These are phyloP conservation scores for Forbesichthys papilliferus DNA, from an alignment of 2,113 vertebrate genomes.

Conservation along the genomic window DNA sequence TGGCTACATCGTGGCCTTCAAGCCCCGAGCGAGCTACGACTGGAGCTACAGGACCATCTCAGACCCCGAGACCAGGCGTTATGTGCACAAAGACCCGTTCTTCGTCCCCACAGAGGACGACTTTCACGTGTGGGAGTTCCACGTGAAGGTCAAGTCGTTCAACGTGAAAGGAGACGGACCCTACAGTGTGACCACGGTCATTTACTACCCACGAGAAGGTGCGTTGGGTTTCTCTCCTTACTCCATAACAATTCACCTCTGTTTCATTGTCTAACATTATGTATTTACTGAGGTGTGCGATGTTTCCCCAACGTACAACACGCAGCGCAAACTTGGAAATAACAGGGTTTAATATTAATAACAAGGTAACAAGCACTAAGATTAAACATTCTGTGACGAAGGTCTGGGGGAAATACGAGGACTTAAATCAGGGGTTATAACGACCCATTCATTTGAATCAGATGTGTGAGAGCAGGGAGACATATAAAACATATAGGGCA, in stretches of 20 bases:
- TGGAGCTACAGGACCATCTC: slow-evolving; percentile 93
- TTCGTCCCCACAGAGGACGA: slow-evolving; percentile 74
- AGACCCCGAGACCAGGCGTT: slow-evolving; percentile 89
- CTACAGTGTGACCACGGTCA: slow-evolving; percentile 85
- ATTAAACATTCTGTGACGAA: no score
- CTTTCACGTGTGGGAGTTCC: slow-evolving; percentile 84
- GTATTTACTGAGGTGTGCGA: no score
- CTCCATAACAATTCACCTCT: no score
- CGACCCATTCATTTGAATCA: no score
- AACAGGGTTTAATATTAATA: no score
- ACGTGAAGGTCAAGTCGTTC: slow-evolving; percentile 94
- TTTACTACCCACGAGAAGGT: slow-evolving; percentile 91
- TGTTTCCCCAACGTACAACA: no score
- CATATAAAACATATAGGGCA: no score
- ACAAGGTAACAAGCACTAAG: no score
- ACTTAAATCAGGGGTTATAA: no score
- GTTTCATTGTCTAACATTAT: background rate
- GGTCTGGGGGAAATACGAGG: no score
- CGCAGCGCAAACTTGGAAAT: no score
- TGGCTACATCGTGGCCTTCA: slow-evolving; percentile 93
- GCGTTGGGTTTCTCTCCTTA: slow-evolving; percentile 34
- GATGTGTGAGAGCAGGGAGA: no score
- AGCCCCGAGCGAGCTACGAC: slow-evolving; percentile 85
- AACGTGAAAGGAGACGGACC: slow-evolving; percentile 96
- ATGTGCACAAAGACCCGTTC: slow-evolving; percentile 86